Percentiles rank a stretch among this genome's conserved stretches.
Evolutionary conservation across 64 coral and sea anemone species (phyloP).

Genomic region (Porites lutea): DNA sequence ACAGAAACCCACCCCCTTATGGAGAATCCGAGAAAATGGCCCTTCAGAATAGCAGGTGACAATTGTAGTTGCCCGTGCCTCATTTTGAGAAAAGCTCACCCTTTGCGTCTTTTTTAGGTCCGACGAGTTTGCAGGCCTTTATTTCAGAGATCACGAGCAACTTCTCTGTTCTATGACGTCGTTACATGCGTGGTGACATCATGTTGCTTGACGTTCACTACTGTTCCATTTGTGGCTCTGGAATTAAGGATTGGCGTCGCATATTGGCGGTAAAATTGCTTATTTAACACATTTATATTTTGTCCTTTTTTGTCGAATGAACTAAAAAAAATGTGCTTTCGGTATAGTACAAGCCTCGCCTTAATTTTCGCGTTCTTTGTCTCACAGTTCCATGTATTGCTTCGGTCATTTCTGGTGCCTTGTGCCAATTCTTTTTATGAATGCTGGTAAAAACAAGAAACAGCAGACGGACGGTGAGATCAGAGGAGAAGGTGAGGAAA

Average conservation of each 20-base stretch:
- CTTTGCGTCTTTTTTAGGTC: slow-evolving; percentile 7
- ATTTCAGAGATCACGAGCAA: slow-evolving; percentile 65
- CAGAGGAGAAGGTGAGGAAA: background rate
- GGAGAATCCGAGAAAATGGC: too few relatives aligned
- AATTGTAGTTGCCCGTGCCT: too few relatives aligned
- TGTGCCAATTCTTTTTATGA: background rate
- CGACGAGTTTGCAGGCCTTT: slow-evolving; percentile 61
- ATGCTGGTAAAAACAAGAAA: background rate
- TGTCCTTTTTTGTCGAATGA: background rate
- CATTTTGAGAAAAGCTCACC: too few relatives aligned
- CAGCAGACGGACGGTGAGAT: background rate
- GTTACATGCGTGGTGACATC: slow-evolving; percentile 74
- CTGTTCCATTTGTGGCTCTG: slow-evolving; percentile 72
- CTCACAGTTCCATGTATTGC: slow-evolving; percentile 24
- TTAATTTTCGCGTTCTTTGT: background rate
- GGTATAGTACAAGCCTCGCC: background rate
- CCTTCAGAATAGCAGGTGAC: too few relatives aligned
- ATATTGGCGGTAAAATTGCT: slow-evolving; percentile 73
- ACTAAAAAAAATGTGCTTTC: too few relatives aligned
- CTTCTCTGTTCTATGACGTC: slow-evolving; percentile 69
- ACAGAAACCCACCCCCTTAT: too few relatives aligned
- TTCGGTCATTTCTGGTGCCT: slow-evolving; percentile 21
- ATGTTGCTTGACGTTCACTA: slow-evolving; percentile 50
- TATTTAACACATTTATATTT: background rate
- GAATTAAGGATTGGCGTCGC: slow-evolving; percentile 60